Evolutionary conservation across 2,113 vertebrate genomes (phyloP).

Genomic region (Gallinago paraguaiae): DNA sequence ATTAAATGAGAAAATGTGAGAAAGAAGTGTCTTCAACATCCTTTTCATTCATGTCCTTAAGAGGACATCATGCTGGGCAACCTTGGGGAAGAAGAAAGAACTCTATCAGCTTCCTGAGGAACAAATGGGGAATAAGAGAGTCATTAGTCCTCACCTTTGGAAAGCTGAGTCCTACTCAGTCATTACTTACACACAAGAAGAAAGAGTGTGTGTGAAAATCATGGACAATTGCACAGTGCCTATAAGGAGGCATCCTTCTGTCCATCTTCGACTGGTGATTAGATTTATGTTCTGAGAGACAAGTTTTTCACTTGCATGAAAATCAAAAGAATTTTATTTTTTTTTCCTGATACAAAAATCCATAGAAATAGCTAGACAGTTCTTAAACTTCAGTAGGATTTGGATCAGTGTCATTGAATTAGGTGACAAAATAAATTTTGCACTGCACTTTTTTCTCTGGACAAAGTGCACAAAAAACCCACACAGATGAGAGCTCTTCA

Average conservation of each 20-base stretch:
- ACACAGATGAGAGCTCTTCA: neutral
- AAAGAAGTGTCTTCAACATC: neutral
- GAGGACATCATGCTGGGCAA: neutral
- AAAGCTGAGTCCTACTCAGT: neutral
- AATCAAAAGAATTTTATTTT: neutral
- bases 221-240: neutral
- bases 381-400: neutral
- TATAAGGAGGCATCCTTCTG: neutral
- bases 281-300: neutral
- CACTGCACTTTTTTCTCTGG: neutral
- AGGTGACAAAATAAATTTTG: neutral
- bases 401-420: neutral
- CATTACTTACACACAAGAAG: neutral
- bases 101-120: neutral
- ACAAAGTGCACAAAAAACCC: neutral
- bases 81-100: neutral
- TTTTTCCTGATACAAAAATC: neutral
- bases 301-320: neutral
- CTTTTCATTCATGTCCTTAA: neutral
- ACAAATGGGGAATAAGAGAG: neutral
- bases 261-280: neutral
- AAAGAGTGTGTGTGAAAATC: neutral
- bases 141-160: neutral
- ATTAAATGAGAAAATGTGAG: neutral
- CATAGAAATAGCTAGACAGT: neutral